Conservation (phyloP, 2,797 vertebrate genomes). For the Enteromius treurensis region DNA sequence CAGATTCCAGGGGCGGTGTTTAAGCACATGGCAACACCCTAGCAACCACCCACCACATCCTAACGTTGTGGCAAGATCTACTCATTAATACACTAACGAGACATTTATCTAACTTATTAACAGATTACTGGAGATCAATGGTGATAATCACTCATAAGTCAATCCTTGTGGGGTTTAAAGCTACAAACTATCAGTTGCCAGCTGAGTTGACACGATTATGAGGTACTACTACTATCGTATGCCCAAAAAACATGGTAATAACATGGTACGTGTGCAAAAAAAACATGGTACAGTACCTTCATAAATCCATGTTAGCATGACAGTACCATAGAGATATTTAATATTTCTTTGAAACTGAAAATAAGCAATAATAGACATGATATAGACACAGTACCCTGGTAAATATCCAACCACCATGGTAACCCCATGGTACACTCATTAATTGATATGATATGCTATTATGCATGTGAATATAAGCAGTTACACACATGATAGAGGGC, state of each 20-base stretch:
- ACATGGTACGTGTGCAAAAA: neutral
- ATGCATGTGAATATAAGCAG: neutral
- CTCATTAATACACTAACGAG: too few species aligned
- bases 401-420: neutral
- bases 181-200: neutral
- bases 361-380: neutral
- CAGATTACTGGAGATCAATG: neutral
- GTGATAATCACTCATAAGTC: neutral
- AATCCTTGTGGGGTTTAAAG: neutral
- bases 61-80: neutral
- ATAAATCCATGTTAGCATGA: neutral
- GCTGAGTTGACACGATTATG: neutral
- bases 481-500: neutral
- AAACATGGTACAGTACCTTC: neutral
- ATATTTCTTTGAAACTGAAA: neutral
- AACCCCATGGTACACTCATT: neutral
- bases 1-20: neutral
- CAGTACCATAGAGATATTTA: neutral
- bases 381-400: neutral
- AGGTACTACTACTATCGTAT: neutral
- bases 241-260: neutral
- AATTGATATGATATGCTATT: neutral
- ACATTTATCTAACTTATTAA: neutral
- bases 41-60: neutral
- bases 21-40: neutral